phyloP scores from a whole-genome alignment of 2,113 vertebrate genomes.

The Chionodraco myersi region DNA sequence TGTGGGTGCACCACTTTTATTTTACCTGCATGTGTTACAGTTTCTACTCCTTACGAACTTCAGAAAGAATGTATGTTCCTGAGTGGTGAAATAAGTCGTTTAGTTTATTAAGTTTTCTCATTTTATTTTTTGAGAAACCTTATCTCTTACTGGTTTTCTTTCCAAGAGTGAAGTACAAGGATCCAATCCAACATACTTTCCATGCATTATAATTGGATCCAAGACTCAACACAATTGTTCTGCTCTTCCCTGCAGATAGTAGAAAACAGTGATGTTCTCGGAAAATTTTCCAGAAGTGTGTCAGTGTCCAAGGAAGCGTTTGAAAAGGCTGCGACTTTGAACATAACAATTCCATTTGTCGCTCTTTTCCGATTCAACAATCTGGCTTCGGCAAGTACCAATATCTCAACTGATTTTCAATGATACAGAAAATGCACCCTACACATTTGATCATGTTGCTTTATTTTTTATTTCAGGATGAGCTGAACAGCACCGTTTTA shows the following conservation, averaged over 20 bases:
- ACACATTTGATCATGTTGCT: neutral
- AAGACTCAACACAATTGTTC: neutral
- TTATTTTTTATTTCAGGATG: slow-evolving; percentile 61
- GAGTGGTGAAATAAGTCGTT: neutral
- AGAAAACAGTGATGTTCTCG: fast-evolving
- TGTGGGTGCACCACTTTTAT: slow-evolving; percentile 55
- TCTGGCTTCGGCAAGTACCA: slow-evolving; percentile 57
- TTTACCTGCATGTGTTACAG: neutral
- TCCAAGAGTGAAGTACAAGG: too few relatives aligned
- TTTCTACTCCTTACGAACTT: neutral
- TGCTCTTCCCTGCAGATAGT: slow-evolving; percentile 63
- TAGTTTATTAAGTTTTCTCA: too few relatives aligned
- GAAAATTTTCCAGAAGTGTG: neutral
- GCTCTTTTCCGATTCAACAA: slow-evolving; percentile 61
- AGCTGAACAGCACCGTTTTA: slow-evolving; percentile 57
- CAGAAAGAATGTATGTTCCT: neutral
- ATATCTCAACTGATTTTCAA: neutral
- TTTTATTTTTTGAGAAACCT: too few relatives aligned
- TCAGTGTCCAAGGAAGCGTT: slow-evolving; percentile 70
- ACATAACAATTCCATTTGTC: neutral
- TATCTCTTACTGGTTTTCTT: too few relatives aligned
- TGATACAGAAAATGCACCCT: neutral
- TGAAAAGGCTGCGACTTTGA: fast-evolving
- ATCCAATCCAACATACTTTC: too few relatives aligned
- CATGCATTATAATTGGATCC: too few relatives aligned